Conservation (phyloP, 2,888 invertebrate genomes). For the Anoplius nigerrimus region DNA sequence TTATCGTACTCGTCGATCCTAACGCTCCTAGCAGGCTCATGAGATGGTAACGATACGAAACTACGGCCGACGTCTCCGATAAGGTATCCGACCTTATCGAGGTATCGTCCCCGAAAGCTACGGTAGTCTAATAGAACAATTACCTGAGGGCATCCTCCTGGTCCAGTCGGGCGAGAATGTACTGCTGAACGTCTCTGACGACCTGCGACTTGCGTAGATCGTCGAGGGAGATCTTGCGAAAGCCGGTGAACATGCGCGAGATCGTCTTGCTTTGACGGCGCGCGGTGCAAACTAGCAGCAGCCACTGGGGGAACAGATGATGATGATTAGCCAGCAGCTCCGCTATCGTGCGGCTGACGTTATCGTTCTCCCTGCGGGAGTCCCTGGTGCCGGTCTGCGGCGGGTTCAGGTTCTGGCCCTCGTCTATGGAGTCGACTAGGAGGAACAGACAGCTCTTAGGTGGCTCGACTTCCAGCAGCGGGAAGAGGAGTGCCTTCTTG, state of each 20-base stretch:
- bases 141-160: conserved; percentile 86
- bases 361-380: conserved; percentile 71
- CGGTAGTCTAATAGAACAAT: neutral
- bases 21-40: too few relatives aligned
- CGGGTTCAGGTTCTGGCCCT: conserved; percentile 76
- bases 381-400: conserved; percentile 75
- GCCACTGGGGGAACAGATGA: conserved; percentile 94
- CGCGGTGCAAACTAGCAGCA: conserved; percentile 92
- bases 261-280: conserved; percentile 89
- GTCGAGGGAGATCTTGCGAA: conserved; percentile 93
- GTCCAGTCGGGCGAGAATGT: conserved; percentile 92
- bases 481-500: conserved; percentile 90
- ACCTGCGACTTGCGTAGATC: conserved; percentile 93
- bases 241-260: conserved; percentile 87
- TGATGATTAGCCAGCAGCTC: conserved; percentile 92
- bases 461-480: conserved; percentile 89
- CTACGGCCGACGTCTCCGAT: neutral
- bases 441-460: conserved; percentile 90
- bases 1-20: too few relatives aligned
- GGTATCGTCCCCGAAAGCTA: too few relatives aligned
- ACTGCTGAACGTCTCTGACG: conserved; percentile 95
- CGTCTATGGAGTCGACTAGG: conserved; percentile 95
- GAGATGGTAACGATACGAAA: too few relatives aligned
- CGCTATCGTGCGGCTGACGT: conserved; percentile 82
- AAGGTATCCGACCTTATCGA: too few relatives aligned